Evolutionary conservation across 2,888 invertebrate genomes (phyloP).

Genomic region (Dolomedes plantarius): DNA sequence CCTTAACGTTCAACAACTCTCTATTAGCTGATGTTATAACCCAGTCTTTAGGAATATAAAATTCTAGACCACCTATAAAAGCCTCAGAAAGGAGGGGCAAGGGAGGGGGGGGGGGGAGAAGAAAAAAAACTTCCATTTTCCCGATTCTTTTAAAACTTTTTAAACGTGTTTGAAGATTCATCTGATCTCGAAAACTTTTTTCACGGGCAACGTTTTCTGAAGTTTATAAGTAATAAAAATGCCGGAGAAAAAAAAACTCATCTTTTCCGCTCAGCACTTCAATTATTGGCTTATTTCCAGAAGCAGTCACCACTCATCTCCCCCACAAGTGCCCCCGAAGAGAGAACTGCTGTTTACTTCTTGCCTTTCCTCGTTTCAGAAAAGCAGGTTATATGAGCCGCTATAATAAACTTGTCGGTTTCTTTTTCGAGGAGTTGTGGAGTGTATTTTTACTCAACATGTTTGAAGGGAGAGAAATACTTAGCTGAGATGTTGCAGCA

Average conservation of each 20-base stretch:
- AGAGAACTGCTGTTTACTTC: constrained; percentile 44
- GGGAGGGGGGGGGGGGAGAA: too few relatives aligned
- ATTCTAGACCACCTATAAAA: too few relatives aligned
- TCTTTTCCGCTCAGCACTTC: constrained; percentile 42
- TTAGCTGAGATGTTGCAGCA: constrained; percentile 12
- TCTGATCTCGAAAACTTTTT: constrained; percentile 1
- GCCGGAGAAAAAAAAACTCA: not conserved
- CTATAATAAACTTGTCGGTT: constrained; percentile 59
- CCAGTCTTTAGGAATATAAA: too few relatives aligned
- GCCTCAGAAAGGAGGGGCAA: not conserved
- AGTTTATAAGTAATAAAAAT: constrained; percentile 16
- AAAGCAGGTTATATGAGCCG: constrained; percentile 54
- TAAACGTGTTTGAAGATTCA: constrained; percentile 6
- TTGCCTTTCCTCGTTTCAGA: constrained; percentile 10
- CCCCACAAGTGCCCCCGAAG: constrained; percentile 30
- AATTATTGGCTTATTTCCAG: constrained; percentile 70
- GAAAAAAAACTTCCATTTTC: too few relatives aligned
- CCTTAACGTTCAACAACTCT: not conserved
- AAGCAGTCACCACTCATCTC: constrained; percentile 26
- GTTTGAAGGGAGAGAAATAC: constrained; percentile 16
- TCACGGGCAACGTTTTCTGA: constrained; percentile 2
- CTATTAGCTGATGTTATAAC: not conserved
- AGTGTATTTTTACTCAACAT: constrained; percentile 14
- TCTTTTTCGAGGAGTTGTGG: constrained; percentile 2
- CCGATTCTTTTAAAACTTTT: not conserved